Evolutionary conservation across 2,113 vertebrate genomes (phyloP), one percentile per base, ranked within the genome.

Genomic region (Hippocampus comes): DNA sequence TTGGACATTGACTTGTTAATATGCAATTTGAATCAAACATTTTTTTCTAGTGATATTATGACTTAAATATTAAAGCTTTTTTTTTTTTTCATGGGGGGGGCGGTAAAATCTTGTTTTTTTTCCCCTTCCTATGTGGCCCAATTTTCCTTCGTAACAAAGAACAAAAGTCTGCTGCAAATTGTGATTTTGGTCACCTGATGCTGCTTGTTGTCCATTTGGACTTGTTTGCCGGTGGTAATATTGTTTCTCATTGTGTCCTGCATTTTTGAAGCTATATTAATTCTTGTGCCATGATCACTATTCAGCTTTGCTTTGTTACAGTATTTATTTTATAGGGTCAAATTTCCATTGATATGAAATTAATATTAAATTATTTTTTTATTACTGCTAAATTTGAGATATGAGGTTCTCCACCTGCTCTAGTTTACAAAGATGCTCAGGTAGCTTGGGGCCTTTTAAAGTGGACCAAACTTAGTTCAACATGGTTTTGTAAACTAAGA

Each of bases 291-390:
- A 61, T 72, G 34, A 18, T 71, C 43, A 63, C 9, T 17, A 53
- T 68, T 72, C 25, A 25, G 27, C 49, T 75, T n/a, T 60, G 34
- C 38, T 71, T 61, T 15, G 12, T 30, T 67, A 14, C 41, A 48
- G 42, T 66, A 27, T 66, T 66, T 46, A 66, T 64, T 43, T 64
- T 30, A 1, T 23, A n/a, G 21, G 41, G 21, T 64, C 21, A 64
- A n/a, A 3, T 63, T 21, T 63, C 20, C 30, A 41, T 21, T 34
- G 27, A 8, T 63, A 41, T 5, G 18, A 64, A 23, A n/a, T 38
- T 5, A 38, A 38, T 38, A 38, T 38, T 0, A 11, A 15, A 4
- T 55, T 55, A 10, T 21, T 9, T 55, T 55, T 53, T 55, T 9
- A 60, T 60, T 34, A 14, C 63, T 23, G 41, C 21, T 7, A 42